Evolutionary conservation across 1,140 invertebrate genomes (phyloP).

Genomic region (Panonychus citri): DNA sequence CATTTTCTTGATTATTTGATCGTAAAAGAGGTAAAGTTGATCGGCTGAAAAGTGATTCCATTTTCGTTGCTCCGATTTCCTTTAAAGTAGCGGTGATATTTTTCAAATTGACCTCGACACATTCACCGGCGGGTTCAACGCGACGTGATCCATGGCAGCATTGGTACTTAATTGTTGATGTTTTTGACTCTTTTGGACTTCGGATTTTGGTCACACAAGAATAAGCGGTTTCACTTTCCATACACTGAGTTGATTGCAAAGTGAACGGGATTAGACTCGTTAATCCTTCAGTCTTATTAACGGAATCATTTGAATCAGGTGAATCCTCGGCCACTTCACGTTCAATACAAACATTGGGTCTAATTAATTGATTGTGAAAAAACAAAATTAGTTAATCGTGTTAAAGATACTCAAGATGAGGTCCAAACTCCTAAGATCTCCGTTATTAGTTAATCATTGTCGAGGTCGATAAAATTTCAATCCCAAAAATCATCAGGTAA

Average conservation of each 20-base stretch:
- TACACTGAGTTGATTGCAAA: conserved; percentile 27
- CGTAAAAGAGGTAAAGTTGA: neutral
- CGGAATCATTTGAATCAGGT: conserved; percentile 11
- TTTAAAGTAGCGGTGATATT: conserved; percentile 27
- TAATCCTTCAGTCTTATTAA: conserved; percentile 8
- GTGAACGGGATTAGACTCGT: conserved; percentile 22
- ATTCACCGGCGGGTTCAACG: conserved; percentile 21
- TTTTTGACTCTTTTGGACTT: conserved; percentile 31
- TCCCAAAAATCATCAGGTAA: neutral
- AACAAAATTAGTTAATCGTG: neutral
- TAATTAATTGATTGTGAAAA: neutral
- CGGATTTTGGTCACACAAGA: conserved; percentile 32
- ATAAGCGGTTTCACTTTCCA: conserved; percentile 30
- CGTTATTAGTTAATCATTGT: neutral
- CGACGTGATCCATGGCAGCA: conserved; percentile 34
- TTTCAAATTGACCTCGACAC: conserved; percentile 26
- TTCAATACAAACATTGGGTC: conserved; percentile 27
- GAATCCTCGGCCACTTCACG: conserved; percentile 24
- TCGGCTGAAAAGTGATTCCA: conserved; percentile 19
- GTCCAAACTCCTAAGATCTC: neutral
- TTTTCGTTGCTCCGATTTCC: conserved; percentile 29
- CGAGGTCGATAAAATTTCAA: neutral
- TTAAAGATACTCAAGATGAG: neutral
- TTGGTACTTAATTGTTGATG: conserved; percentile 30
- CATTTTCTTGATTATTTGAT: conserved; percentile 21